Evolutionary conservation across 2,797 vertebrate genomes (phyloP), one percentile per base, ranked within the genome.

Genomic region (Psittacula echo): DNA sequence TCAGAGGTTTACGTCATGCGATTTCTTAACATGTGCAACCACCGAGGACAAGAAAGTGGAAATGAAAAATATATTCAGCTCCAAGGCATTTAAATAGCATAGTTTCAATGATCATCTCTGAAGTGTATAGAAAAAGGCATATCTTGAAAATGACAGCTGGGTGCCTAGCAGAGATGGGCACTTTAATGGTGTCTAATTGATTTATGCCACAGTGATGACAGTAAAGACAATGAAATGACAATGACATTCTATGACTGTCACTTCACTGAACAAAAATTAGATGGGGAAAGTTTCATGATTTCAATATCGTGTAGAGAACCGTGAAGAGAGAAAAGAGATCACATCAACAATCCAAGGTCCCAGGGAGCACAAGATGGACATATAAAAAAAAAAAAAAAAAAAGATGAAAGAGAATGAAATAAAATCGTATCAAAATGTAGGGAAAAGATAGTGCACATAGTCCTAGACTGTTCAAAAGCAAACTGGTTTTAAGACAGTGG

Each of bases 21-120:
- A 70, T 78, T 94, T 93, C 78, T 88, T 80, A 78, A 82, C 37
- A 86, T 5, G 19, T 32, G 19, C 64, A 82, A 80, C 53, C 78
- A 81, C 34, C 1, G 6, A 89, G 51, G 88, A 82, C 22, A 41
- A 86, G 51, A 92, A 92, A 91, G 53, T 72, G 34, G 34, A 94
- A 97, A 90, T 39, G 10, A 92, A 89, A 89, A 93, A 76, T 79
- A 87, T 39, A 93, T 90, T 94, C 76, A 76, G 22, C 32, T 89
- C 24, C 2, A 3, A 94, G 62, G 54, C 47, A 93, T 81, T 68
- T 82, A 80, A 87, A 86, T 42, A 80, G 37, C 17, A 95, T 22
- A 61, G 64, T 83, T 58, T 93, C 78, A 88, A 17, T 85, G 80
- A 86, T 65, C 87, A 93, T 71, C 81, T 89, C 85, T 71, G 64